These are phyloP conservation scores for Chrysogorgia sp. DNA, from an alignment of 92 coral and sea anemone genomes.

Conservation along the genomic window DNA sequence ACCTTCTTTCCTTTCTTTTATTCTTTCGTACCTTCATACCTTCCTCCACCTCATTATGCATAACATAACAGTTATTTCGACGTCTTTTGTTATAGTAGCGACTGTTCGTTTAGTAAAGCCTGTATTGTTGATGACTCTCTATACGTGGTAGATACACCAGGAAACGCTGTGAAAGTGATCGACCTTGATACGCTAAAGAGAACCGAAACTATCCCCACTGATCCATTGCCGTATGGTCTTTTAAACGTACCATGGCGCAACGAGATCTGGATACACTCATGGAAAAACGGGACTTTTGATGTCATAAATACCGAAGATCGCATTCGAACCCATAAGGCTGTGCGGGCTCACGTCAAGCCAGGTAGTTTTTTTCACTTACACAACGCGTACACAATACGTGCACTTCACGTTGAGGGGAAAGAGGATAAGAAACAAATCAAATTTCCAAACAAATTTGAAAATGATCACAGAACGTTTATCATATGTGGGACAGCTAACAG, in stretches of 20 bases:
- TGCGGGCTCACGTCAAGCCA: slow-evolving; percentile 61
- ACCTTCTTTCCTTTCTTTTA: too few species aligned
- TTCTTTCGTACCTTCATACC: too few species aligned
- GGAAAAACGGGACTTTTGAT: slow-evolving; percentile 59
- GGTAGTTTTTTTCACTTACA: slow-evolving; percentile 10
- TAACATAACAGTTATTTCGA: neutral
- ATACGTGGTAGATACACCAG: slow-evolving; percentile 54
- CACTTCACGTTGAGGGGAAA: too few species aligned
- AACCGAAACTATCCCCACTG: slow-evolving; percentile 52
- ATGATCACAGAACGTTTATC: too few species aligned
- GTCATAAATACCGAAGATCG: slow-evolving; percentile 52
- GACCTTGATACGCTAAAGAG: slow-evolving; percentile 47
- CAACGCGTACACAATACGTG: neutral
- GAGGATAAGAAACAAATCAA: too few species aligned
- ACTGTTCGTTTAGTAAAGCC: slow-evolving; percentile 48
- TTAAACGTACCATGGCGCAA: slow-evolving; percentile 57
- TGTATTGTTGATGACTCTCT: slow-evolving; percentile 36
- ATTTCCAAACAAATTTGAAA: too few species aligned
- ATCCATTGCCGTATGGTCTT: slow-evolving; percentile 46
- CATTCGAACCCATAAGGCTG: slow-evolving; percentile 56
- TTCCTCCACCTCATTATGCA: too few species aligned
- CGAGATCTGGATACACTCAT: slow-evolving; percentile 67
- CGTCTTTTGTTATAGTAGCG: neutral
- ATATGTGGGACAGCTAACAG: too few species aligned
- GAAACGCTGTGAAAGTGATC: slow-evolving; percentile 59